Conservation (phyloP, 2,888 invertebrate species). For the Keiferia lycopersicella region DNA sequence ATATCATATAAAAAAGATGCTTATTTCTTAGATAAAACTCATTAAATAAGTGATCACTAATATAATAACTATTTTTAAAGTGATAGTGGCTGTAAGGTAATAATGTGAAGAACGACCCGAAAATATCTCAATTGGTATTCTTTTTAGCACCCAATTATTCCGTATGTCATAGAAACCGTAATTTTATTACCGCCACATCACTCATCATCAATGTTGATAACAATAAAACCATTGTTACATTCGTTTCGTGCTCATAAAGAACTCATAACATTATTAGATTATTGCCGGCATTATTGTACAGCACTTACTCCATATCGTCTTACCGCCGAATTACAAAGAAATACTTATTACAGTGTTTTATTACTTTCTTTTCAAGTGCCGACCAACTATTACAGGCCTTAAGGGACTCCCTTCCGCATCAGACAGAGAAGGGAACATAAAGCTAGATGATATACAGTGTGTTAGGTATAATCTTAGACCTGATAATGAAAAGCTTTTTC, state of each 20-base stretch:
- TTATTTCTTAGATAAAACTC: too few species aligned
- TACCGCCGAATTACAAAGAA: slow-evolving; percentile 12
- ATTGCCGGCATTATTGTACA: neutral
- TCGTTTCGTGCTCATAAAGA: slow-evolving; percentile 8
- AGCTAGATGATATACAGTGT: slow-evolving; percentile 28
- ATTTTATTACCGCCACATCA: neutral
- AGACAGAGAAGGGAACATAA: neutral
- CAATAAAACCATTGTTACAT: slow-evolving; percentile 5
- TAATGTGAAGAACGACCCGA: too few species aligned
- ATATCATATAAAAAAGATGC: too few species aligned
- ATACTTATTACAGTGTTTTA: slow-evolving; percentile 17
- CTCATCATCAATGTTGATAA: neutral
- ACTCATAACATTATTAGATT: slow-evolving; percentile 2
- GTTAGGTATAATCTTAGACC: too few species aligned
- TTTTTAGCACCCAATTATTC: neutral
- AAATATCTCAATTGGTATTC: neutral
- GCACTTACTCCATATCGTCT: slow-evolving; percentile 2
- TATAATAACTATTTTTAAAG: too few species aligned
- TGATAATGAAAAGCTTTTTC: too few species aligned
- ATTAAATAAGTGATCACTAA: too few species aligned
- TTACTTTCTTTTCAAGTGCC: slow-evolving; percentile 35
- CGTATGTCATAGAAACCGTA: neutral
- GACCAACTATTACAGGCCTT: slow-evolving; percentile 30
- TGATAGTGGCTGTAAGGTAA: too few species aligned
- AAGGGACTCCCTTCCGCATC: slow-evolving; percentile 26